Evolutionary conservation across 2,113 vertebrate species (phyloP).

Genomic region (Glaucomys volans): DNA sequence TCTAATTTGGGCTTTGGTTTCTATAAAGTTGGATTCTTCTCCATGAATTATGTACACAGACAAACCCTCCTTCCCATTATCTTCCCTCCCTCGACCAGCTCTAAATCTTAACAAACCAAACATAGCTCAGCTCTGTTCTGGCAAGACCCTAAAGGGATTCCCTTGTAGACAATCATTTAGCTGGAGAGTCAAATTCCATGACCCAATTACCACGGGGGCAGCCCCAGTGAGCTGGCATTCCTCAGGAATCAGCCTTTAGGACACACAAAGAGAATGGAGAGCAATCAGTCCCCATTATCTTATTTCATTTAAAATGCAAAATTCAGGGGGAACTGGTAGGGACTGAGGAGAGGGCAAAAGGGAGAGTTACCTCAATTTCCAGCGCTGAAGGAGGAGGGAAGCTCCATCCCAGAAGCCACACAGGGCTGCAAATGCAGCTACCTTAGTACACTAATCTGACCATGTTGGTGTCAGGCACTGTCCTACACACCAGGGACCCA

Average conservation of each 20-base stretch:
- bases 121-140: conserved; percentile 77
- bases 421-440: neutral
- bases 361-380: neutral
- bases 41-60: conserved; percentile 83
- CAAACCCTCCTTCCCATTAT: conserved; percentile 60
- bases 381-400: neutral
- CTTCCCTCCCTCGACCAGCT: conserved; percentile 25
- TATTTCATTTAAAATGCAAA: neutral
- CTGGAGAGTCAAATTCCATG: conserved; percentile 75
- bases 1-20: conserved; percentile 87
- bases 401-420: neutral
- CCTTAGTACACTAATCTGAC: neutral
- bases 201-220: fast-evolving
- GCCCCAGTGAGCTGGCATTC: neutral
- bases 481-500: neutral
- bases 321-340: neutral
- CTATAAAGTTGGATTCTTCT: conserved; percentile 84
- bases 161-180: conserved; percentile 72
- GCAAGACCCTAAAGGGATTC: conserved; percentile 77
- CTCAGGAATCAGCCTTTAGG: neutral
- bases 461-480: fast-evolving
- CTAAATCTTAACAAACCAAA: conserved; percentile 80
- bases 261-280: neutral
- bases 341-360: fast-evolving
- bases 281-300: neutral